Evolutionary conservation across 2,797 vertebrate genomes (phyloP), one percentile per base, ranked within the genome.

Genomic region (Nyctibius grandis): DNA sequence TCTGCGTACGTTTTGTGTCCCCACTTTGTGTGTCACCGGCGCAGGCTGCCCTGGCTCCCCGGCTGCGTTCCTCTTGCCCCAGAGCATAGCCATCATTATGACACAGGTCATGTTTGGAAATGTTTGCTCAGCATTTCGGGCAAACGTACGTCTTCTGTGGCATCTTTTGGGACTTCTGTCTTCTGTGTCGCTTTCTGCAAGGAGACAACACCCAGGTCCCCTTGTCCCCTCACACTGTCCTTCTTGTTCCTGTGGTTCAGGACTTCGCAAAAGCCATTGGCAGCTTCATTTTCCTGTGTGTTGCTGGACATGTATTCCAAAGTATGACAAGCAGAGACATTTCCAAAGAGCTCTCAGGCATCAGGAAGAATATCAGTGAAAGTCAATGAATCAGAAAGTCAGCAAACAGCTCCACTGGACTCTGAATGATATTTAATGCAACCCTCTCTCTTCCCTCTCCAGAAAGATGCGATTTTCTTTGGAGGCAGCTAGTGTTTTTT

Each of bases 91-190:
- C 11, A 4, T 29, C 1, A 0, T 44, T 57, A 50, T 2, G 2
- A 40, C 36, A 57, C 7, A 5, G 36, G 44, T 4, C 0, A 0
- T 6, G 29, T 63, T 60, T 72, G 61, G 68, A 67, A 75, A 12
- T 2, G 11, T 21, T 78, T 6, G 1, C 48, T 53, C 36, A 50
- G 53, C 7, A 1, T 60, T 86, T 3, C 6, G 82, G 31, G 53
- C 19, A 77, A 45, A 18, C 0, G 0, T 25, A 28, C 0, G 0
- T 33, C 36, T 68, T 44, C 56, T 44, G n/a, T 15, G 3, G 21
- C 5, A 3, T 15, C 33, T 60, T 64, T 28, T 28, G 63, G 36
- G 48, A 44, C 19, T 68, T 68, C 22, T 68, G 19, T 44, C 47
- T 77, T 72, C 47, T 65, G 69, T 64, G 53, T 34, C 1, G 3